phyloP scores from a whole-genome alignment of 2,113 vertebrate species.

The Engraulis encrasicolus region DNA sequence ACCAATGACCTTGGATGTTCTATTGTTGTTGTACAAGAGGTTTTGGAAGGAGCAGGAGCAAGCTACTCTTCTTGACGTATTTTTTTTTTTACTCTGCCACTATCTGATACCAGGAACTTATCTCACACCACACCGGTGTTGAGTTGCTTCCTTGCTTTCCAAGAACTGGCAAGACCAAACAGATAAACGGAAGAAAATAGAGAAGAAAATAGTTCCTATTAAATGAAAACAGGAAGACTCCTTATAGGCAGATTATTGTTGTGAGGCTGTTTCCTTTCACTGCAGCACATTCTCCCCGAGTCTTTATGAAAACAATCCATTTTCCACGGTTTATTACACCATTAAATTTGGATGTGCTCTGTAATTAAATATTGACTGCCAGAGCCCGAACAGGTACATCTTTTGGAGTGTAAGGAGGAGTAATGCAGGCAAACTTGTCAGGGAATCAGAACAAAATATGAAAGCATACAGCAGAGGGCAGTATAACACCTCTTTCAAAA shows the following conservation, averaged over 20 bases:
- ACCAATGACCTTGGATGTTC: background rate
- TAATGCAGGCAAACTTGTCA: background rate
- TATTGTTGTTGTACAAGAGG: background rate
- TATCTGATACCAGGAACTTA: background rate
- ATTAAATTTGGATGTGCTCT: background rate
- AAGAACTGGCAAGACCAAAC: background rate
- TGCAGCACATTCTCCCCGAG: background rate
- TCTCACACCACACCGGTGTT: background rate
- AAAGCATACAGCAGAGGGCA: conserved; percentile 1
- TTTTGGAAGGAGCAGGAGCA: background rate
- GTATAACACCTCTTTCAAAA: background rate
- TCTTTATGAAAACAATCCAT: background rate
- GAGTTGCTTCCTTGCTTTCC: background rate
- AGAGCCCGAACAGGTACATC: background rate
- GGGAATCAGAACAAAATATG: background rate
- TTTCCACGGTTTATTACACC: background rate
- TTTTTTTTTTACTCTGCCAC: background rate
- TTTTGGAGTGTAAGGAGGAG: background rate
- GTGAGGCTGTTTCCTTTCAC: background rate
- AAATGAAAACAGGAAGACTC: background rate
- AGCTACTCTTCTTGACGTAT: background rate
- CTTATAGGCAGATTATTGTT: too few species aligned
- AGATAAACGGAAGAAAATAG: background rate
- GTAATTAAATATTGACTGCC: background rate
- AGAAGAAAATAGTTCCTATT: background rate